Base-by-base conservation (phyloP, 2,888 invertebrate species). In the Hypolimnas misippus region DNA sequence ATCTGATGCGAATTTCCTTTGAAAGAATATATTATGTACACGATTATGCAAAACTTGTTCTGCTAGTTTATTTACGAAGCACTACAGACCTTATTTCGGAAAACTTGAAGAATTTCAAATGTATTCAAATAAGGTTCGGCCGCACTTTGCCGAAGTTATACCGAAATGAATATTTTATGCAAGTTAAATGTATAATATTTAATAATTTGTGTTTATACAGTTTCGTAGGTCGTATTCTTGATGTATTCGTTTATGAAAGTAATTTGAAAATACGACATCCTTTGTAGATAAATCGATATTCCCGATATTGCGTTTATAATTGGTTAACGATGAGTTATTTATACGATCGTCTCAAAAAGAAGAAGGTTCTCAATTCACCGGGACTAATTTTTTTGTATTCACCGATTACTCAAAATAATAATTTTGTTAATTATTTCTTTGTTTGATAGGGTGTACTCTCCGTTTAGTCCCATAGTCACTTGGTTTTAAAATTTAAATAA, bases 151-250 rank as follows among this genome's bases (percentile, higher is more conserved):
- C 44, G 46, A 60, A 46, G 35, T 49, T 38, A 21, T 16, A 16
- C 33, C 16, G 40, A 38, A 53, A 46, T 54, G 60, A 46, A 60
- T 60, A 60, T 60, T 60, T 60, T 60, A 58, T 58, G 33, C 52
- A 58, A 58, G 42, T 52, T 49, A 12, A 14, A 51, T n/a, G 33
- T 25, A 44, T n/a, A 12, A 33, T 17, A 16, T 21, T 38, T 40
- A 17, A 50, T 55, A 50, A 55, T 55, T 61, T 55, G 38, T 50
- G 31, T 61, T 61, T 61, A 19, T 40, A 61, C 40, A 59, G 17
- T 60, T 38, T 16, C 12, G 44, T 14, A 16, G 35, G 6, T 2
- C 1, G 5, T 3, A 7, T 14, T 51, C 29, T 10, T 2, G 35
- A 17, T 31, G 12, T 17, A 52, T 52, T 35, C 16, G 25, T 25